These are phyloP conservation scores for Druon quercuslanigerum DNA, from an alignment of 1,140 invertebrate genomes.

Conservation along the genomic window DNA sequence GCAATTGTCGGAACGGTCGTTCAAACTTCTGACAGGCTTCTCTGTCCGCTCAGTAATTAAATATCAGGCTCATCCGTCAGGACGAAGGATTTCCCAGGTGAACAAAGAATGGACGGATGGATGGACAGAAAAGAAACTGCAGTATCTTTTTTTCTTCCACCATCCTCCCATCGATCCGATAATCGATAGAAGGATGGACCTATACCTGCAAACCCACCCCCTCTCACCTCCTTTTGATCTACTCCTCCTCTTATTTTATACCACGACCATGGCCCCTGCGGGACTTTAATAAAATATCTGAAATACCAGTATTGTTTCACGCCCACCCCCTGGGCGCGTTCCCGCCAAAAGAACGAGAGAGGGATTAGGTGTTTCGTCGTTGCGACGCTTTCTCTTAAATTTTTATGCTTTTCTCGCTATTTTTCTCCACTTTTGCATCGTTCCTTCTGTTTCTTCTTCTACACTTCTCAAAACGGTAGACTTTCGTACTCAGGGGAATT, in stretches of 20 bases:
- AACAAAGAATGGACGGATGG: constrained; percentile 32
- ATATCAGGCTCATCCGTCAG: constrained; percentile 57
- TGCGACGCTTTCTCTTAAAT: constrained; percentile 45
- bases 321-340: constrained; percentile 46
- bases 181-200: constrained; percentile 65
- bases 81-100: constrained; percentile 59
- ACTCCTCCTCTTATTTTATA: constrained; percentile 39
- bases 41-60: constrained; percentile 52
- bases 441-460: constrained; percentile 31
- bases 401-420: constrained; percentile 28
- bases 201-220: constrained; percentile 39
- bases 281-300: constrained; percentile 74
- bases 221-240: constrained; percentile 31
- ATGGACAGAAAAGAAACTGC: background rate
- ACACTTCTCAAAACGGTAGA: constrained; percentile 16
- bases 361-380: constrained; percentile 53
- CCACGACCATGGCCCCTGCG: constrained; percentile 56
- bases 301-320: constrained; percentile 72
- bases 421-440: constrained; percentile 8
- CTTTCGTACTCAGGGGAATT: constrained; percentile 23
- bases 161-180: constrained; percentile 55
- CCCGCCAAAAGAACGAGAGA: constrained; percentile 47
- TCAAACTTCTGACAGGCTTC: constrained; percentile 24
- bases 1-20: constrained; percentile 33
- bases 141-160: constrained; percentile 30